These are phyloP conservation scores for Galerucella pusilla DNA, from an alignment of 2,888 invertebrate species.

Conservation along the genomic window DNA sequence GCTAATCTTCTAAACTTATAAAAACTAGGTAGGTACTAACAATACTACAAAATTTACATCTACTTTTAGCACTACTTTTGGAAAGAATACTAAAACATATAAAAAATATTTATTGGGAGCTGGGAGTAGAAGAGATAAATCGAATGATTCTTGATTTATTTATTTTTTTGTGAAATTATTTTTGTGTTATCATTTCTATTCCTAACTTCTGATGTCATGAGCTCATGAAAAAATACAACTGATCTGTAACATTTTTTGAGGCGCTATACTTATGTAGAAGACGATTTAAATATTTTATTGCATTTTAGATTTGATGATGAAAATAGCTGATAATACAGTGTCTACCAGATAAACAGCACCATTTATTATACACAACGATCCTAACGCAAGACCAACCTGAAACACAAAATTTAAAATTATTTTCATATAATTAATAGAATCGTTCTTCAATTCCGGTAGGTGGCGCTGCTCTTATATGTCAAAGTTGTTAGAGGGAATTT, in stretches of 20 bases:
- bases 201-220: neutral
- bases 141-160: neutral
- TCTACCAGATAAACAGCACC: slow-evolving; percentile 86
- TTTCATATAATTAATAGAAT: neutral
- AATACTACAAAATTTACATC: slow-evolving; percentile 5
- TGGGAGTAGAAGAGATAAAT: neutral
- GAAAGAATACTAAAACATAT: neutral
- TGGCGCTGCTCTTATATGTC: neutral
- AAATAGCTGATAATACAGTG: slow-evolving; percentile 78
- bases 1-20: neutral
- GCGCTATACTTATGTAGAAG: neutral
- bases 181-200: neutral
- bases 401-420: slow-evolving; percentile 45
- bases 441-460: neutral
- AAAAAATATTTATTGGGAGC: neutral
- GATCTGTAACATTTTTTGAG: neutral
- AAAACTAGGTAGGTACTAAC: neutral
- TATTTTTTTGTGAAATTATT: neutral
- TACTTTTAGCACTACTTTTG: neutral
- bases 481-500: neutral
- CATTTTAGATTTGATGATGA: slow-evolving; percentile 54
- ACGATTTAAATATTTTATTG: slow-evolving; percentile 17
- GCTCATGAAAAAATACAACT: neutral
- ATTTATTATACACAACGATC: slow-evolving; percentile 81
- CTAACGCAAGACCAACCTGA: slow-evolving; percentile 81